Conservation (phyloP, 2,113 vertebrate genomes). For the Dromiciops gliroides region DNA sequence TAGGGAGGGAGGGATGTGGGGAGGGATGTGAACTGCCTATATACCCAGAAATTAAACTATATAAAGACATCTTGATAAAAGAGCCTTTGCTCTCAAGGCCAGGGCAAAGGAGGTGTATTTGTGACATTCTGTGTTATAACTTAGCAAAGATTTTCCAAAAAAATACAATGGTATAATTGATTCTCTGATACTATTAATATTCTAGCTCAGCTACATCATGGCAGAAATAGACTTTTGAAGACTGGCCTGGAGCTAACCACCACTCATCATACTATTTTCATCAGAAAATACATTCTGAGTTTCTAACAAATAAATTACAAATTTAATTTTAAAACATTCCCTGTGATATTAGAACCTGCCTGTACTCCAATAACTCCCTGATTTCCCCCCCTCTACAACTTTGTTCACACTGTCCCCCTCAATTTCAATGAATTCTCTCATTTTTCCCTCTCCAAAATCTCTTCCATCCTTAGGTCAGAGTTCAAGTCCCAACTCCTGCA, state of each 20-base stretch:
- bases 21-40: not conserved
- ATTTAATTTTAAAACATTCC: not conserved
- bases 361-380: not conserved
- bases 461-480: not conserved
- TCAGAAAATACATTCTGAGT: not conserved
- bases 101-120: not conserved
- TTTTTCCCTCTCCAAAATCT: not conserved
- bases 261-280: not conserved
- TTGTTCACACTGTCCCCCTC: not conserved
- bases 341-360: not conserved
- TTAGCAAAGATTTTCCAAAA: not conserved
- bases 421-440: not conserved
- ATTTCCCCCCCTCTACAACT: not conserved
- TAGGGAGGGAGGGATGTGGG: not conserved
- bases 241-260: not conserved
- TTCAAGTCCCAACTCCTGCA: accelerated
- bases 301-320: not conserved
- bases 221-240: not conserved
- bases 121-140: not conserved
- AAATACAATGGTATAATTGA: not conserved
- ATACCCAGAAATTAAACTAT: not conserved
- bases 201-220: not conserved
- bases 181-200: not conserved
- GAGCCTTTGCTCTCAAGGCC: not conserved
- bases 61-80: not conserved